Base-by-base conservation (phyloP, 2,888 invertebrate genomes). In the Ochlodes sylvanus region DNA sequence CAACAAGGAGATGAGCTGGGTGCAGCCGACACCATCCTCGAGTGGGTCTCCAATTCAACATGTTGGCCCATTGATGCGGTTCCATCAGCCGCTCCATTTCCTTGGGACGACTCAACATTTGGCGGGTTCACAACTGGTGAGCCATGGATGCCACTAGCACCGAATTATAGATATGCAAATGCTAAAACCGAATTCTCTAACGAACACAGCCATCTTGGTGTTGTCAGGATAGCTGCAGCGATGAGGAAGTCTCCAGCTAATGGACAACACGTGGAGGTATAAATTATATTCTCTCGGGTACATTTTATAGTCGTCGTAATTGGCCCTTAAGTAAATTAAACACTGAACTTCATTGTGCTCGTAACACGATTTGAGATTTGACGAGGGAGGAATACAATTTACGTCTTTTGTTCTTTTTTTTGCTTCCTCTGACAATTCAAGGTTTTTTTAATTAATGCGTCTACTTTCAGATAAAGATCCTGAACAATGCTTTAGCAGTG, bases 1-100 rank as follows among this genome's bases (percentile, higher is more conserved):
- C 97, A 97, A 80, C 97, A 98, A 83, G 97, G 97, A 12, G 97
- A 97, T 74, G 97, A 97, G 77, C 94, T 97, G 1, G 97, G 96
- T 0, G 81, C 83, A 0, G 87, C 88, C 0, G 92, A 92, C 68
- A 82, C 96, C 90, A 95, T 95, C 92, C 79, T 94, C 75, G 79
- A 86, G 77, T 83, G 92, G 95, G 77, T 85, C 71, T 69, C 86
- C 73, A 92, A 69, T 84, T 93, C 77, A 83, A 71, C 73, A 14
- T 94, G 84, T 85, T 96, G 88, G 87, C 84, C 95, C 85, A 57
- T 93, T 88, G 0, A 32, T 1, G 42, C 75, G 0, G 69, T 64
- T 2, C 76, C 91, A 0, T 83, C 85, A 12, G 77, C 82, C 5
- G 85, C 89, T 0, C 92, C 92, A 0, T 89, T 93, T 69, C 87